Base-by-base conservation (phyloP, 2,113 vertebrate species). In the Gobiocypris rarus region DNA sequence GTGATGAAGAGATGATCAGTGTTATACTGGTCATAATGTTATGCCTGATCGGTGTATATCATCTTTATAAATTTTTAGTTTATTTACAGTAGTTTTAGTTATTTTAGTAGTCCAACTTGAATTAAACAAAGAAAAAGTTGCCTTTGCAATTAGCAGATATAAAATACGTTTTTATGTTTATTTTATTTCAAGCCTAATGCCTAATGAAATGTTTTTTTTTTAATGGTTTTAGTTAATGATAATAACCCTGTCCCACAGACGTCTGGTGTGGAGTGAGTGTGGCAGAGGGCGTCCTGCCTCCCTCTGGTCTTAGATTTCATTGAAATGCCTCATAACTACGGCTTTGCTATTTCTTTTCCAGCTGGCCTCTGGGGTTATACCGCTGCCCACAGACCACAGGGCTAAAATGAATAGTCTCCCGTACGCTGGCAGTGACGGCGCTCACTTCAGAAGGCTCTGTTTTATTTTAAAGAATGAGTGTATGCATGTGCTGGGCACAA, bases 331-430 rank as follows among this genome's bases (percentile, higher is more conserved):
- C 67, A 80, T 58, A 80, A 50, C 75, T 70, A 31, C 58, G 13
- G 65, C 34, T 58, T 19, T 28, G 41, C 26, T 26, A 52, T 83
- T 52, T 52, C 10, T 48, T 54, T 76, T 41, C 26, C 73, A 80
- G 11, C 71, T 24, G 58, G 13, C 34, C 24, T 8, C 59, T n/a
- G 28, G 11, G 52, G 38, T 79, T 58, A 71, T 6, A 31, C 9
- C 17, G 2, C 45, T 75, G 61, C 9, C 50, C 45, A 38, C 77
- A 48, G 77, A 69, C 59, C 82, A 56, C 65, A 45, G 63, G 45
- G 34, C 70, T 83, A 41, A 85, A 76, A 59, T 54, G 0, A 65
- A 75, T 52, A 54, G 34, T 14, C 71, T 82, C 59, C 63, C 1
- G 38, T 43, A 81, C 28, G 1, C 65, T 70, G 48, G 48, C 28